These are phyloP conservation scores for Leuciscus idus DNA, from an alignment of 2,113 vertebrate genomes.

Conservation along the genomic window DNA sequence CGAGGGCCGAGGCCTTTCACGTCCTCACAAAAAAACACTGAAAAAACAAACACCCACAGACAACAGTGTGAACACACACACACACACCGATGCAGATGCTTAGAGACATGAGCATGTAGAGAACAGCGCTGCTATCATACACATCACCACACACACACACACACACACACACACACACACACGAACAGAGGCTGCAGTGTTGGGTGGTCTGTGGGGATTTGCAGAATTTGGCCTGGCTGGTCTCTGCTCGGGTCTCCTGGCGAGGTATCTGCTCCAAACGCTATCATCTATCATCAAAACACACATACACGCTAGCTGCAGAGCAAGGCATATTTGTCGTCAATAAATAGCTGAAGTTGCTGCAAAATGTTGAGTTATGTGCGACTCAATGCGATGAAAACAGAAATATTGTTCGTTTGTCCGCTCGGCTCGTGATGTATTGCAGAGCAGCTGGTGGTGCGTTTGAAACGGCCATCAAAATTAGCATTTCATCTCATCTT, in stretches of 20 bases:
- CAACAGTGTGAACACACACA: constrained; percentile 63
- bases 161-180: constrained; percentile 57
- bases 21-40: background rate
- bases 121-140: constrained; percentile 3
- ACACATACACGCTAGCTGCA: constrained; percentile 47
- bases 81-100: constrained; percentile 22
- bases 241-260: constrained; percentile 86
- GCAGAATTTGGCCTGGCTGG: constrained; percentile 96
- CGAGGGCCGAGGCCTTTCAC: constrained; percentile 82
- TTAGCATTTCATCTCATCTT: constrained; percentile 58
- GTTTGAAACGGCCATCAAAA: constrained; percentile 49
- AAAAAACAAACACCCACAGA: constrained; percentile 65
- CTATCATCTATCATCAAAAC: constrained; percentile 95
- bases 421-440: constrained; percentile 49
- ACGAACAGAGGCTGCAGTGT: constrained; percentile 92
- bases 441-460: constrained; percentile 49
- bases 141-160: constrained; percentile 31
- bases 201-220: constrained; percentile 96
- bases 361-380: constrained; percentile 31
- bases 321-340: constrained; percentile 2
- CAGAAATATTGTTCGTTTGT: constrained; percentile 35
- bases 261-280: constrained; percentile 95
- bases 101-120: background rate
- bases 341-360: constrained; percentile 21
- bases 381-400: constrained; percentile 23